Evolutionary conservation across 2,797 vertebrate genomes (phyloP), one percentile per base, ranked within the genome.

Genomic region (Chaenodraco wilsoni): DNA sequence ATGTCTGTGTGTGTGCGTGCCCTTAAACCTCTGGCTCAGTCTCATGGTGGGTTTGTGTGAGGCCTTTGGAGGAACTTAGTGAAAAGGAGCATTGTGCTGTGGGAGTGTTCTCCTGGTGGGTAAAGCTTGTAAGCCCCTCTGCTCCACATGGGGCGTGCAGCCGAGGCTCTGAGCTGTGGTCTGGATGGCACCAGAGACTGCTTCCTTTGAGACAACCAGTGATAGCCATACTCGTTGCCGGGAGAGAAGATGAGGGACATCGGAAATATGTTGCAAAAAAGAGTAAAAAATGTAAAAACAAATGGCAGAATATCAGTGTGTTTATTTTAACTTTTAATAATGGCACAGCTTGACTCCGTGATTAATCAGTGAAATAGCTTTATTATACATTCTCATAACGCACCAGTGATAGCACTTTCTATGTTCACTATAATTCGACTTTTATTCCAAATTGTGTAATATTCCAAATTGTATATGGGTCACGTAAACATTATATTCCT

Each of bases 51-150:
- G 76, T 75, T 85, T 90, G 80, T 86, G 77, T 85, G 84, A 87
- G 70, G 78, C 87, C 84, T 79, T 56, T 74, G 60, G 51, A 84
- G 82, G 81, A 76, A 63, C 71, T 82, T 44, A 21, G 73, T 94
- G 89, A 94, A 95, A 94, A 91, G 88, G 82, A 87, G 88, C 89
- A 93, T 94, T 95, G 94, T 94, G 88, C 81, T 75, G 75, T 83
- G 87, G 88, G 84, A 90, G 88, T 69, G 81, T 81, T 92, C 88
- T 85, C 87, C 89, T 86, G 88, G 85, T 78, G 89, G 87, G 89
- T 82, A 87, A 87, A 85, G 74, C 87, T 90, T 86, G 85, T 92
- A 91, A 91, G 89, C 89, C 70, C 76, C 87, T 90, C 81, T 85
- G 63, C 89, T 90, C 90, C 84, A 89, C 89, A 93, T 75, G 91